These are phyloP conservation scores for Cheilosia soror DNA, from an alignment of 2,888 invertebrate species.

Conservation along the genomic window DNA sequence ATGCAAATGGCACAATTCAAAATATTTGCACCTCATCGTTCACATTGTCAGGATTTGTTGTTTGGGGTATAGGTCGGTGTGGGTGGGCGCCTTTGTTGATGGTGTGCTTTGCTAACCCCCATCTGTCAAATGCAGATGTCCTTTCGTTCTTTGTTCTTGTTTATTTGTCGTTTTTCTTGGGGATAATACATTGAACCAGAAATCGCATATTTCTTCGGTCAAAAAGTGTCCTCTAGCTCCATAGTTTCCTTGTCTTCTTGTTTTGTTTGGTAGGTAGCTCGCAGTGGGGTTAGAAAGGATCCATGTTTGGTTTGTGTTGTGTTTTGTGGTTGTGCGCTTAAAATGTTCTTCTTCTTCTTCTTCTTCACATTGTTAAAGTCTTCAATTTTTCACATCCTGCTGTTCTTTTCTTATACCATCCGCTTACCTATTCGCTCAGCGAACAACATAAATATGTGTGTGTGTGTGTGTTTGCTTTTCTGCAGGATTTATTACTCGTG, in stretches of 20 bases:
- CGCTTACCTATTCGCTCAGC: not conserved
- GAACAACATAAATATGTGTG: not conserved
- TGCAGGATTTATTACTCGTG: conserved; percentile 51
- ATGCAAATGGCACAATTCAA: conserved; percentile 59
- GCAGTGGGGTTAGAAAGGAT: not conserved
- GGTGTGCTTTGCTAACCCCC: conserved; percentile 25
- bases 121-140: conserved; percentile 70
- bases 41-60: conserved; percentile 17
- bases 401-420: conserved; percentile 28
- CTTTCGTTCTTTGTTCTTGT: conserved; percentile 33
- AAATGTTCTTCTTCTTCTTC: conserved; percentile 17
- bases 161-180: conserved; percentile 10
- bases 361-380: not conserved
- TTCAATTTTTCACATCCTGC: conserved; percentile 53
- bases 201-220: conserved; percentile 67
- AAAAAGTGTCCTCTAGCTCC: conserved; percentile 37
- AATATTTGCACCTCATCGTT: conserved; percentile 66
- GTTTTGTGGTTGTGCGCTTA: conserved; percentile 37
- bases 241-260: not conserved
- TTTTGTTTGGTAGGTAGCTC: not conserved
- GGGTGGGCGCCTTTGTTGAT: not conserved
- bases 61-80: not conserved
- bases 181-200: conserved; percentile 56
- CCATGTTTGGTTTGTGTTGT: conserved; percentile 23
- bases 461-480: conserved; percentile 8